These are phyloP conservation scores for Steinernema hermaphroditum DNA, from an alignment of 2,888 invertebrate species.

Conservation along the genomic window DNA sequence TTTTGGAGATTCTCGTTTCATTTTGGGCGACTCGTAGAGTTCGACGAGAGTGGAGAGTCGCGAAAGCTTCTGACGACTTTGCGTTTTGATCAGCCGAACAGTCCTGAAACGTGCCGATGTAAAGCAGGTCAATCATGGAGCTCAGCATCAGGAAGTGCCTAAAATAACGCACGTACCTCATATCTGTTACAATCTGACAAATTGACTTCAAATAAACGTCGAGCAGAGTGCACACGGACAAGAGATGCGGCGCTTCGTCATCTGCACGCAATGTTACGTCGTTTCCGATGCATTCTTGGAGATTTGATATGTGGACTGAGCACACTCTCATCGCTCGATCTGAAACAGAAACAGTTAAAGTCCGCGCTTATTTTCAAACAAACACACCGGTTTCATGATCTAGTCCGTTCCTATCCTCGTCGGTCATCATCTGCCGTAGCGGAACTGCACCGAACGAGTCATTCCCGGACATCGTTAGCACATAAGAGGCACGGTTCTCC, in stretches of 20 bases:
- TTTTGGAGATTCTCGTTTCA: not conserved
- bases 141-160: not conserved
- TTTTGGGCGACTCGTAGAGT: slow-evolving; percentile 36
- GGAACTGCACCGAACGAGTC: slow-evolving; percentile 40
- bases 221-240: slow-evolving; percentile 38
- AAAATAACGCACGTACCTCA: slow-evolving; percentile 37
- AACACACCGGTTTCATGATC: slow-evolving; percentile 47
- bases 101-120: no score
- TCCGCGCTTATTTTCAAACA: no score
- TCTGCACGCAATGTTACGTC: slow-evolving; percentile 39
- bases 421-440: slow-evolving; percentile 42
- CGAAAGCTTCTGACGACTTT: slow-evolving; percentile 42
- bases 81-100: slow-evolving; percentile 44
- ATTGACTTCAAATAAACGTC: slow-evolving; percentile 48
- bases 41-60: slow-evolving; percentile 51
- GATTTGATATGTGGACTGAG: slow-evolving; percentile 37
- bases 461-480: slow-evolving; percentile 40
- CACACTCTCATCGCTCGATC: slow-evolving; percentile 48
- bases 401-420: slow-evolving; percentile 46
- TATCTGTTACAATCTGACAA: slow-evolving; percentile 41
- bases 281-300: slow-evolving; percentile 36
- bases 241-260: slow-evolving; percentile 46
- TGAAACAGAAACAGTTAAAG: no score
- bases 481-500: slow-evolving; percentile 45
- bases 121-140: no score